A percentile compares a stretch with the other conserved stretches of the same genome.
Conservation (phyloP, 1,140 invertebrate species). For the Cherax quadricarinatus region DNA sequence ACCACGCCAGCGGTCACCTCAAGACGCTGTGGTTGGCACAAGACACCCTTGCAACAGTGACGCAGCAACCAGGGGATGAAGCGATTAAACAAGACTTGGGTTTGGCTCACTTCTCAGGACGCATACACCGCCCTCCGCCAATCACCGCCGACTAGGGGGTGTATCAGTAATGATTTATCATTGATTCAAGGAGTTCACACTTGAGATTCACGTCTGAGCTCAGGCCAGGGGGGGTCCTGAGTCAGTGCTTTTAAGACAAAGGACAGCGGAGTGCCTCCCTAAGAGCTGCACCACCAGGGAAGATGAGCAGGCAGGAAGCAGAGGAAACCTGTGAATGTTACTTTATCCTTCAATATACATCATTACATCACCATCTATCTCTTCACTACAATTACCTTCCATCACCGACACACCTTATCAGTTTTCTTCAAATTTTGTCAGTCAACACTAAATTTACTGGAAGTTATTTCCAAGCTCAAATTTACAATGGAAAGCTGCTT, state of each 20-base stretch:
- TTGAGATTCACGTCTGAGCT: neutral
- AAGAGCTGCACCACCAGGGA: neutral
- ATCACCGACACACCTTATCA: neutral
- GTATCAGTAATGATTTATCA: slow-evolving; percentile 19
- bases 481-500: too few species aligned
- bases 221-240: neutral
- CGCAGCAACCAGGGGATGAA: neutral
- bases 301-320: neutral
- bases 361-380: neutral
- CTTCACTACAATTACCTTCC: neutral
- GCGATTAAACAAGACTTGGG: neutral
- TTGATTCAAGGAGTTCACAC: neutral
- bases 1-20: neutral
- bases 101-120: slow-evolving; percentile 5
- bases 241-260: neutral
- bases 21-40: slow-evolving; percentile 1
- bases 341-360: too few species aligned
- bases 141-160: slow-evolving; percentile 10
- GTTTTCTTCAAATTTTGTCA: too few species aligned
- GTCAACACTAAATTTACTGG: too few species aligned
- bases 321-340: too few species aligned
- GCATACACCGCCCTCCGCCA: slow-evolving; percentile 11
- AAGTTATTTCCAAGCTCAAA: too few species aligned
- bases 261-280: neutral
- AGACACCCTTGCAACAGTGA: neutral